Conservation (phyloP, 2,113 vertebrate genomes). For the Mastomys coucha region DNA sequence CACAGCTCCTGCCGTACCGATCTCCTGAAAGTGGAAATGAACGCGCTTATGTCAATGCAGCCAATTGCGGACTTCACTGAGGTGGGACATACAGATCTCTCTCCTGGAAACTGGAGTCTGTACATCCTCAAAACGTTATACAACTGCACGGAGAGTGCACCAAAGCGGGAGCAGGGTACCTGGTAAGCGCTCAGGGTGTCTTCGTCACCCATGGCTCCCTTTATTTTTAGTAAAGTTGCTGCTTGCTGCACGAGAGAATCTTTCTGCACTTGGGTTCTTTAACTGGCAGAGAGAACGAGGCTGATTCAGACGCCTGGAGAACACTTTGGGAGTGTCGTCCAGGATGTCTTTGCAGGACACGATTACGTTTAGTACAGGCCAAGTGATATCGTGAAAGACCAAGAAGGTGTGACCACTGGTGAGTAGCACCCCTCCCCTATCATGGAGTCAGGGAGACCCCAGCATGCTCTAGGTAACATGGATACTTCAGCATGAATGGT, state of each 20-base stretch:
- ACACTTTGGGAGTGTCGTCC: not conserved
- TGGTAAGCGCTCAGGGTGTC: not conserved
- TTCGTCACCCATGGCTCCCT: not conserved
- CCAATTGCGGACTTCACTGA: not conserved
- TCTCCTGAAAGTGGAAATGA: not conserved
- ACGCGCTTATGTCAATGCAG: no score
- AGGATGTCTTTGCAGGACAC: not conserved
- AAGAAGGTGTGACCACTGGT: not conserved
- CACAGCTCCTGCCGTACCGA: not conserved
- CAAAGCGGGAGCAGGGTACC: not conserved
- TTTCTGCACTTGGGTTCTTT: not conserved
- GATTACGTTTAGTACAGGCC: not conserved
- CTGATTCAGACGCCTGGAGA: not conserved
- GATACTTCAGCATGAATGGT: not conserved
- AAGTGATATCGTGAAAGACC: not conserved
- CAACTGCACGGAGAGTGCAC: fast-evolving
- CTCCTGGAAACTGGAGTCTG: not conserved
- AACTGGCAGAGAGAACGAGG: not conserved
- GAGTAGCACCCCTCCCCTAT: not conserved
- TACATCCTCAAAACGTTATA: not conserved
- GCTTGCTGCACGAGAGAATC: not conserved
- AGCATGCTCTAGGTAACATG: not conserved
- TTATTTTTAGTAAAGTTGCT: not conserved
- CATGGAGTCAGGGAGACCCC: not conserved
- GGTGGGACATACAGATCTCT: not conserved